Base-by-base conservation (phyloP, 2,888 invertebrate genomes). In the Lysandra coridon region DNA sequence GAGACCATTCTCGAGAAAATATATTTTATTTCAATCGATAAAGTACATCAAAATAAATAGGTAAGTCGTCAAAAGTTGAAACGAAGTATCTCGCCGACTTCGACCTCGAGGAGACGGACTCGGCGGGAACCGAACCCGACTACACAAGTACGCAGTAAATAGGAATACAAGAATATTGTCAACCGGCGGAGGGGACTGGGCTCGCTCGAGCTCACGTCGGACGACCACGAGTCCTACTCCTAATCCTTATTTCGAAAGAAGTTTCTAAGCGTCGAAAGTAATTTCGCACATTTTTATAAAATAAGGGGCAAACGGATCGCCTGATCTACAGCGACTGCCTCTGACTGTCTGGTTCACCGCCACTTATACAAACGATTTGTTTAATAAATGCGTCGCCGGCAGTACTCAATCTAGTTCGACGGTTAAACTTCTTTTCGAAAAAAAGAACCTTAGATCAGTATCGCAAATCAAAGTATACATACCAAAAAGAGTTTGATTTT, bases 11-110 rank as follows among this genome's bases (percentile, higher is more conserved):
- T 69, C 69, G 69, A 69, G 69, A 69, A 69, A 69, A 69, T 69
- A 69, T 69, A 69, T 69, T 69, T 69, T 69, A 69, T 69, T 69
- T 37, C 33, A 69, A 33, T 69, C 5, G 30, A 69, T 12, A 69
- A 69, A 37, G 14, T 69, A 69, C 69, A 69, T 69, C 69, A 69
- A 69, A 69, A 69, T 69, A 37, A 69, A 69, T 69, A 33, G 69
- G 69, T 69, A 69, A 64, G 10, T 69, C 14, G 33, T 69, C 69
- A 37, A 69, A 69, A 69, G 69, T 69, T 69, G 17, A 37, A 69
- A 14, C 5, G 64, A 30, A 30, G 14, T 62, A 4, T 30, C 64
- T 62, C 62, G 23, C 23, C n/a, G 23, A 7, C 23, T 7, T 30
- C 30, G n/a, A 60, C 60, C 6, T 23, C 5, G 62, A 1, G 62